phyloP scores from a whole-genome alignment of 2,888 invertebrate species.

The Augiades crinisus region DNA sequence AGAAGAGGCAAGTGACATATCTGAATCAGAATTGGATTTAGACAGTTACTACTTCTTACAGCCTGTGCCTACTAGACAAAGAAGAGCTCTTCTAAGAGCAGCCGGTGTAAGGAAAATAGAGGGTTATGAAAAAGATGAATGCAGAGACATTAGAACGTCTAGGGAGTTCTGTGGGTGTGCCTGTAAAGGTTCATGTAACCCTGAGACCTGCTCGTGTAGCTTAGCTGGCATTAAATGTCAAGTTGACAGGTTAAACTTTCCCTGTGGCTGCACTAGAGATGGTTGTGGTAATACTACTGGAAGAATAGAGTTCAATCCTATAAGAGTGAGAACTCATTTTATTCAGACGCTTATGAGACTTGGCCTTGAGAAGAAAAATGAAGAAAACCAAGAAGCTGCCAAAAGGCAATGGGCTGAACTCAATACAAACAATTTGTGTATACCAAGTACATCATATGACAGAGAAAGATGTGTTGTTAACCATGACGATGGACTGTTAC shows the following conservation, averaged over 20 bases:
- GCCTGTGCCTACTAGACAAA: constrained; percentile 95
- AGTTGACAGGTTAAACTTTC: constrained; percentile 97
- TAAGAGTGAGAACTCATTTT: constrained; percentile 97
- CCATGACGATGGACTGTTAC: constrained; percentile 68
- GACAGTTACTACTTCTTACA: constrained; percentile 95
- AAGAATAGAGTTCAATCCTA: constrained; percentile 97
- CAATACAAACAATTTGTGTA: constrained; percentile 51
- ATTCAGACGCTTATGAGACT: constrained; percentile 97
- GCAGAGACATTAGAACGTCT: constrained; percentile 94
- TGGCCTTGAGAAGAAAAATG: constrained; percentile 92
- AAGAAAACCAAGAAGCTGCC: constrained; percentile 75
- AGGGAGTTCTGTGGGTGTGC: constrained; percentile 97
- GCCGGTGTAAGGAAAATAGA: constrained; percentile 97
- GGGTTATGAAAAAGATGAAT: constrained; percentile 95
- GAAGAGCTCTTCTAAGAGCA: constrained; percentile 92
- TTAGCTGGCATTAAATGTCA: constrained; percentile 98
- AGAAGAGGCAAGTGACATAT: constrained; percentile 90
- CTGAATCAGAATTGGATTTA: constrained; percentile 92
- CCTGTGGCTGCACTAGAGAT: constrained; percentile 97
- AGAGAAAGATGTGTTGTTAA: constrained; percentile 57
- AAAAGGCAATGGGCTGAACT: constrained; percentile 70
- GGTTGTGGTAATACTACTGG: constrained; percentile 96
- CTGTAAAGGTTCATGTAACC: constrained; percentile 96
- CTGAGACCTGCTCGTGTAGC: constrained; percentile 97
- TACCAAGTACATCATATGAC: constrained; percentile 60